phyloP scores from a whole-genome alignment of 2,113 vertebrate species.

The Halcyon malimbica region DNA sequence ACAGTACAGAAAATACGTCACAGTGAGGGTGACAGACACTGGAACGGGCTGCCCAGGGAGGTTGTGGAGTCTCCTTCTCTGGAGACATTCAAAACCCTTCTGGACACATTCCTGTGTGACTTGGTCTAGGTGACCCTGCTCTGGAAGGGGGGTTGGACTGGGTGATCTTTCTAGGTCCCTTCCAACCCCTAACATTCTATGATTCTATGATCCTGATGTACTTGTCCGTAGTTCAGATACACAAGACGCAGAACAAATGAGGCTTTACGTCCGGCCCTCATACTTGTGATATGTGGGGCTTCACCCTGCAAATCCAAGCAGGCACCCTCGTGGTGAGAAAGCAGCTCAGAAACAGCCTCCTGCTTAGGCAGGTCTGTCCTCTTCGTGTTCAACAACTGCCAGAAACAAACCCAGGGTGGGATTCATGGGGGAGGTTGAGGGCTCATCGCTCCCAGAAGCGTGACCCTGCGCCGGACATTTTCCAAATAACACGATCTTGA shows the following conservation, averaged over 20 bases:
- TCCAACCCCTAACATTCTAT: too few relatives aligned
- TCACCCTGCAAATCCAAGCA: neutral
- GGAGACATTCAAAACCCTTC: too few relatives aligned
- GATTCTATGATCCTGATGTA: neutral
- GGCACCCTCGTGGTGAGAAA: neutral
- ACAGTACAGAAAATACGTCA: neutral
- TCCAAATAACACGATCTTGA: neutral
- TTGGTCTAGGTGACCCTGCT: too few relatives aligned
- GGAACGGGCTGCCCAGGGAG: too few relatives aligned
- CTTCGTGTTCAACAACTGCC: neutral
- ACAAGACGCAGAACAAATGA: neutral
- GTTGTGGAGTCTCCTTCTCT: too few relatives aligned
- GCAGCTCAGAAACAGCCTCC: neutral
- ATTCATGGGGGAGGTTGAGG: neutral
- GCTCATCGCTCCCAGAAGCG: neutral
- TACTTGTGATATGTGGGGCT: fast-evolving
- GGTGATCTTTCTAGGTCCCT: too few relatives aligned
- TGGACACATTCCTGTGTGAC: too few relatives aligned
- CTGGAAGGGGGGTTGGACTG: too few relatives aligned
- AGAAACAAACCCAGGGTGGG: neutral
- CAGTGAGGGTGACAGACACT: too few relatives aligned
- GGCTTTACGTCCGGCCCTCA: neutral
- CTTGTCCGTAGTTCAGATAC: neutral
- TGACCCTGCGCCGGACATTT: neutral
- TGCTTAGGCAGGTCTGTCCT: neutral